phyloP scores from a whole-genome alignment of 2,888 invertebrate species.

The Dendrolimus houi region DNA sequence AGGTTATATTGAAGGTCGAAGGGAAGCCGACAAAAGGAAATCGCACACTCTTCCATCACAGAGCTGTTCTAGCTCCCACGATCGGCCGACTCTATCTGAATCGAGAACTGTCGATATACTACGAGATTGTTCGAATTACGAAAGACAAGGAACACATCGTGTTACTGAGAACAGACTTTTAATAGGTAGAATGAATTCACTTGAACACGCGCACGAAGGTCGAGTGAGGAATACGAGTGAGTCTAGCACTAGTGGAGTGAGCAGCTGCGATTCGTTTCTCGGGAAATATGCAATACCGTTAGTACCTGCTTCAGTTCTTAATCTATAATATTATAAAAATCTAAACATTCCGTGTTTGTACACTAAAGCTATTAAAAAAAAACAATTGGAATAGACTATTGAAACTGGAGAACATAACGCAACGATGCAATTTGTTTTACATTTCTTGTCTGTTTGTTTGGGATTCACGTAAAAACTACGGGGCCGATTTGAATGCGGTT shows the following conservation, averaged over 20 bases:
- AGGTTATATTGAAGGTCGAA: constrained; percentile 23
- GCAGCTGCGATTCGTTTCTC: constrained; percentile 86
- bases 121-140: constrained; percentile 50
- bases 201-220: constrained; percentile 60
- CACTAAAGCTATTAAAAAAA: too few species aligned
- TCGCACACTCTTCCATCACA: constrained; percentile 77
- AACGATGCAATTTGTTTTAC: too few species aligned
- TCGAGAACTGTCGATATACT: constrained; percentile 81
- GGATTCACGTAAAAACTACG: too few species aligned
- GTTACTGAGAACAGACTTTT: constrained; percentile 40
- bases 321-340: too few species aligned
- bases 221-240: constrained; percentile 76
- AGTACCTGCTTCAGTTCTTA: constrained; percentile 21
- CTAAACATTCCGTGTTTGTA: too few species aligned
- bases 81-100: constrained; percentile 81
- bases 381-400: too few species aligned
- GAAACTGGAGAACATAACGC: too few species aligned
- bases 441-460: too few species aligned
- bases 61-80: constrained; percentile 72
- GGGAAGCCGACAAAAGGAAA: constrained; percentile 53
- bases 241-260: constrained; percentile 88
- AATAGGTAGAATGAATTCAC: constrained; percentile 54
- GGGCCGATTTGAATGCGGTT: too few species aligned
- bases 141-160: constrained; percentile 39
- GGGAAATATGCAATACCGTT: constrained; percentile 78